Conservation (phyloP, 1,140 invertebrate genomes). For the Uloborus diversus region DNA sequence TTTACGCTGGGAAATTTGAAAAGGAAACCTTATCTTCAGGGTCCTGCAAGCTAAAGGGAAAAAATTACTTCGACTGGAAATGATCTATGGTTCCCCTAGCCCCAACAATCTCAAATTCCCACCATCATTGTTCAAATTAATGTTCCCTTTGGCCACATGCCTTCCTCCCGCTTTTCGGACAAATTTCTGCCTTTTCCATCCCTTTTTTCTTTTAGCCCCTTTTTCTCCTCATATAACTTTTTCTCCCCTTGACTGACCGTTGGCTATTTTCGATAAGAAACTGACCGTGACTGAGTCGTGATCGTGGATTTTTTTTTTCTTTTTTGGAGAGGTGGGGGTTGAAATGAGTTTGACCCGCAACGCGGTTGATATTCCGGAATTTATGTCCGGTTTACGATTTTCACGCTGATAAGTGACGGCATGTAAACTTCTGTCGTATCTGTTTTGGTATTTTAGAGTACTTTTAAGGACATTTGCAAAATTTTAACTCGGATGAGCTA, state of each 20-base stretch:
- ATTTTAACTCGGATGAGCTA: too few species aligned
- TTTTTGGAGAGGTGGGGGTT: too few species aligned
- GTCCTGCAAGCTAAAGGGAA: neutral
- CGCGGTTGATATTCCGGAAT: too few species aligned
- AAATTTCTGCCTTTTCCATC: slow-evolving; percentile 2
- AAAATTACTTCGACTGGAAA: slow-evolving; percentile 25
- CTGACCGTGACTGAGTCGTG: slow-evolving; percentile 4
- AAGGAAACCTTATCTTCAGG: slow-evolving; percentile 23
- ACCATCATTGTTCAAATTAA: slow-evolving; percentile 54
- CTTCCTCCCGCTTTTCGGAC: neutral
- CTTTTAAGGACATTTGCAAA: too few species aligned
- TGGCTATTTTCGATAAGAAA: slow-evolving; percentile 55
- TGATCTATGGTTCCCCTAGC: slow-evolving; percentile 39
- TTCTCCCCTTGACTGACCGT: slow-evolving; percentile 46
- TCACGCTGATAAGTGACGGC: too few species aligned
- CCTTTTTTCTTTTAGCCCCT: slow-evolving; percentile 16
- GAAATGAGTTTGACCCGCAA: too few species aligned
- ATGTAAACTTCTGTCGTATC: too few species aligned
- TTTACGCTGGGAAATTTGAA: slow-evolving; percentile 37
- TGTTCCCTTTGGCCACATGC: slow-evolving; percentile 43
- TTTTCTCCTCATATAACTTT: slow-evolving; percentile 23
- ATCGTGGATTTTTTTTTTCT: too few species aligned
- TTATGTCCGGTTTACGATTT: too few species aligned
- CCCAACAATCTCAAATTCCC: slow-evolving; percentile 56
- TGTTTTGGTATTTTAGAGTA: too few species aligned